Base-by-base conservation (phyloP, 1,140 invertebrate species). In the Anoplolepis gracilipes region DNA sequence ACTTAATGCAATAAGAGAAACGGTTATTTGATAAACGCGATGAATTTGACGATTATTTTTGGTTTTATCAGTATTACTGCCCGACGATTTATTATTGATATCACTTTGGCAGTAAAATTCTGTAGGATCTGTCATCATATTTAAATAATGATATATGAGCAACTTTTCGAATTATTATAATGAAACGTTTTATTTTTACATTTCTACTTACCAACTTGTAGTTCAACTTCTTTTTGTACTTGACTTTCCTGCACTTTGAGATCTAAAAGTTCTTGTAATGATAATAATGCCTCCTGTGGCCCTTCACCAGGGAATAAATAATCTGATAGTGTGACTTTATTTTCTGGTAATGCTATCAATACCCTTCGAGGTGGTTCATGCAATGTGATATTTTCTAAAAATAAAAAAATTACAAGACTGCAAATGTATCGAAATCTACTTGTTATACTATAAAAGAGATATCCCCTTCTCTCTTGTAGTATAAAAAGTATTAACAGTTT, bases 281-380 rank as follows among this genome's bases (percentile, higher is more conserved):
- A 97, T 42, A 96, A 95, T 57, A 97, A 93, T 8, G 97, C 97
- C 92, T 98, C 97, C 62, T 96, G 96, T 0, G 96, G 96, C 2
- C 96, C 97, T 95, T 98, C 98, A 8, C 97, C 97, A 78, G 97
- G 97, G 92, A 98, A 98, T 57, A 98, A 93, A 93, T 98, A 98
- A 93, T 98, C 97, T 72, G 97, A 98, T 8, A 98, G 95, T 28
- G 96, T 96, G 28, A 98, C 93, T 84, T 96, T 95, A 42, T 96
- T 96, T 33, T 96, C 95, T 39, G 96, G 96, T 10, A 97, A 92
- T 33, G 96, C 95, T 7, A 97, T 96, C 73, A 98, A 95, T 2
- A 98, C 97, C 88, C 98, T 94, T 61, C 97, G 95, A 5, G 98
- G 98, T 30, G 97, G 97, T 92, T 98, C 97, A 92, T 98, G 96